Percentiles rank a stretch among this genome's conserved stretches.
Evolutionary conservation across 2,797 vertebrate species (phyloP).

Genomic region (Pygocentrus nattereri): DNA sequence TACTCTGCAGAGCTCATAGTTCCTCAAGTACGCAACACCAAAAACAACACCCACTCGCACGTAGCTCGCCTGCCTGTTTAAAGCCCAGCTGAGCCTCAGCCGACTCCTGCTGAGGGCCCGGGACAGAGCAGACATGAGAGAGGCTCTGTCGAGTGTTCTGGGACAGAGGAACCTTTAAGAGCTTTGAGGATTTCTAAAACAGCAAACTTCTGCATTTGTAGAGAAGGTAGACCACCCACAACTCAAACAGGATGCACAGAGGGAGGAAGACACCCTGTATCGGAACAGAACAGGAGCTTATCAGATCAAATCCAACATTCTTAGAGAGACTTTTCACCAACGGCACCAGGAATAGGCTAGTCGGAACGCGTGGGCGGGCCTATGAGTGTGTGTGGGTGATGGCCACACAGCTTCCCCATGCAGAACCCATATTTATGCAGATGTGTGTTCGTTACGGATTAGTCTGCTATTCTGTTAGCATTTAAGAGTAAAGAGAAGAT

Average conservation of each 20-base stretch:
- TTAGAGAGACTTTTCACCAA: slow-evolving; percentile 53
- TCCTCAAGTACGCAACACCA: background rate
- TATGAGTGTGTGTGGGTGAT: background rate
- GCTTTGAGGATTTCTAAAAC: slow-evolving; percentile 54
- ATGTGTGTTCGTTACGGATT: too few species aligned
- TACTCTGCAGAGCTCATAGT: background rate
- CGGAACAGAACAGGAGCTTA: slow-evolving; percentile 16
- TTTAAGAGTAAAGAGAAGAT: too few species aligned
- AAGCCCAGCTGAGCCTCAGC: background rate
- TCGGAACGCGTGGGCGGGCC: background rate
- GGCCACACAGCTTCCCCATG: background rate
- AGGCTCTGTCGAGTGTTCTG: slow-evolving; percentile 22
- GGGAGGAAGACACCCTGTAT: slow-evolving; percentile 21
- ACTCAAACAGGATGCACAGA: slow-evolving; percentile 49
- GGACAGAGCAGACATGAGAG: background rate
- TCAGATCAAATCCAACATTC: slow-evolving; percentile 44
- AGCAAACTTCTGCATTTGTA: slow-evolving; percentile 43
- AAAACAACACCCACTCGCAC: background rate
- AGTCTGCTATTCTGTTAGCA: too few species aligned
- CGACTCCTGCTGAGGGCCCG: background rate
- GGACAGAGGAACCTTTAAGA: slow-evolving; percentile 30
- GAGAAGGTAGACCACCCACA: slow-evolving; percentile 41
- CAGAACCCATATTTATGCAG: background rate
- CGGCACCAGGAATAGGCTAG: slow-evolving; percentile 53
- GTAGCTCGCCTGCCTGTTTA: background rate